Evolutionary conservation across 2,797 vertebrate genomes (phyloP).

Genomic region (Platalea minor): DNA sequence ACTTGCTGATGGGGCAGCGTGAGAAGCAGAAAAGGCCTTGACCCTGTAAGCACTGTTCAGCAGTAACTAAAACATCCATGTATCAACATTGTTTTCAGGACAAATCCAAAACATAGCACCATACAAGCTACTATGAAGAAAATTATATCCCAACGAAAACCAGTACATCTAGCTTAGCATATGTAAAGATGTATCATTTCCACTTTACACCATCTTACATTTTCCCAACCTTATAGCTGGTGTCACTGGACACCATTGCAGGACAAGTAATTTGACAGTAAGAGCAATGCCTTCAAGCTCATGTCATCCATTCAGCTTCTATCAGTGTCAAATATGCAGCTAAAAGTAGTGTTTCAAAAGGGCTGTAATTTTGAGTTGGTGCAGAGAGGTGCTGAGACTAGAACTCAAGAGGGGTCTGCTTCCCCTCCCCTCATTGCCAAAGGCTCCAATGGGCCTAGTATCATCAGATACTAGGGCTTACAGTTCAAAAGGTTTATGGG

Average conservation of each 20-base stretch:
- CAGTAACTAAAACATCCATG: neutral
- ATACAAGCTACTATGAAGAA: neutral
- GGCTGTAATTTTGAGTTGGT: fast-evolving
- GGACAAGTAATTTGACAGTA: neutral
- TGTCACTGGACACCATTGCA: neutral
- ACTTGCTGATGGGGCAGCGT: neutral
- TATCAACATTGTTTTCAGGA: neutral
- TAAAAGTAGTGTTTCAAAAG: neutral
- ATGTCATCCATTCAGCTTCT: neutral
- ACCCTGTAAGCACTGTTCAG: neutral
- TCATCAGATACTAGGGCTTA: neutral
- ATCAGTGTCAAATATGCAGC: neutral
- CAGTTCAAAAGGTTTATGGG: neutral
- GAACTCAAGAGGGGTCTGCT: neutral
- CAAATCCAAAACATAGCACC: neutral
- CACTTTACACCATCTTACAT: neutral
- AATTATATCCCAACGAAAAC: neutral
- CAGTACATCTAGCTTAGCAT: neutral
- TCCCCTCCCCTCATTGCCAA: neutral
- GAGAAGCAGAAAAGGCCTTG: neutral
- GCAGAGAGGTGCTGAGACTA: neutral
- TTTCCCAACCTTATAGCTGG: neutral
- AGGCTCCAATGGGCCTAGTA: neutral
- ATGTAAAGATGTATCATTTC: neutral
- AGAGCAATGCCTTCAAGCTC: neutral